A percentile compares a stretch with the other conserved stretches of the same genome.
Evolutionary conservation across 2,113 vertebrate genomes (phyloP).

Genomic region (Asarcornis scutulata): DNA sequence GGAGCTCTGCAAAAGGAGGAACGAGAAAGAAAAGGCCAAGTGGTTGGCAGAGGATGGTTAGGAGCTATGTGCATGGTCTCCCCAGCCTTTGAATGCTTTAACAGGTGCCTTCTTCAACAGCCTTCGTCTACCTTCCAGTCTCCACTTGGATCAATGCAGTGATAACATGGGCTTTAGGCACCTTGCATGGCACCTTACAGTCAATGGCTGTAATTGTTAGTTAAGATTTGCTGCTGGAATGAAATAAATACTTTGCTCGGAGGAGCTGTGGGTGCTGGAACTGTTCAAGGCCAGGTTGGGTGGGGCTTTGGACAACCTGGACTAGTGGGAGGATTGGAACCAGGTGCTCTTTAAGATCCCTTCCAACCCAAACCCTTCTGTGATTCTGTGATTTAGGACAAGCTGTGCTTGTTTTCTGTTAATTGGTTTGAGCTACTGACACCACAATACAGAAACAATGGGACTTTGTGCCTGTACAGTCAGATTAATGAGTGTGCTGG

Average conservation of each 20-base stretch:
- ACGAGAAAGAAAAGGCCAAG: not conserved
- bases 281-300: too few species aligned
- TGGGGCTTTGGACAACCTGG: too few species aligned
- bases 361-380: too few species aligned
- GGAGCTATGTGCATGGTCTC: not conserved
- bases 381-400: not conserved
- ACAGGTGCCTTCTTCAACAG: not conserved
- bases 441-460: not conserved
- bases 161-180: not conserved
- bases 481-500: not conserved
- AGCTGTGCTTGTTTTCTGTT: not conserved
- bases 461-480: not conserved
- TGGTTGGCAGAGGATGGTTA: not conserved
- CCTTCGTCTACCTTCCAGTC: not conserved
- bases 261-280: too few species aligned
- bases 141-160: not conserved
- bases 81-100: not conserved
- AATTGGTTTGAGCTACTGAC: not conserved
- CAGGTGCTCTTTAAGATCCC: too few species aligned
- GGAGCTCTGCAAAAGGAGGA: not conserved
- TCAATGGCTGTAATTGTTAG: not conserved
- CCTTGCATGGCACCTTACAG: not conserved
- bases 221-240: conserved; percentile 40
- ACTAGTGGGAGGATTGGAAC: too few species aligned
- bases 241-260: not conserved